Evolutionary conservation across 2,888 invertebrate genomes (phyloP).

Genomic region (Stenurella melanura): DNA sequence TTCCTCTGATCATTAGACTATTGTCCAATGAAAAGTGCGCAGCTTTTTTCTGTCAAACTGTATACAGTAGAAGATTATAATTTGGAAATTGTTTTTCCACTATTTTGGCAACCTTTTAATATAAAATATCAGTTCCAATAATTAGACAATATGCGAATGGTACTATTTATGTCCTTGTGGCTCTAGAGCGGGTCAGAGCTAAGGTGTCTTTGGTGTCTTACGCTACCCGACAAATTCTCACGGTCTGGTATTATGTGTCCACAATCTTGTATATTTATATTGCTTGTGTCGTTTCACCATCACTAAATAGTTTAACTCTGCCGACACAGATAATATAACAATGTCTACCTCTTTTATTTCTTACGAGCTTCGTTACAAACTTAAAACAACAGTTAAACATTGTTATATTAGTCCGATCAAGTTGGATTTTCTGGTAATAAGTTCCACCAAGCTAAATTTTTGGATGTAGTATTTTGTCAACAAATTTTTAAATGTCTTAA

Average conservation of each 20-base stretch:
- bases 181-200: conserved; percentile 60
- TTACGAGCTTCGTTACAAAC: conserved; percentile 37
- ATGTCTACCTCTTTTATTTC: conserved; percentile 44
- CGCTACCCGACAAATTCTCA: conserved; percentile 66
- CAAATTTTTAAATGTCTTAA: too few relatives aligned
- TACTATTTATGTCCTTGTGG: conserved; percentile 56
- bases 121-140: neutral
- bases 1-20: too few relatives aligned
- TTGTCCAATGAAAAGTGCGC: too few relatives aligned
- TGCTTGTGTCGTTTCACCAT: conserved; percentile 66
- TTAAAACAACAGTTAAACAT: neutral
- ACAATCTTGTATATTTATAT: conserved; percentile 67
- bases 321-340: conserved; percentile 60
- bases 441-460: too few relatives aligned
- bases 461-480: too few relatives aligned
- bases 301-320: conserved; percentile 61
- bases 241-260: conserved; percentile 71
- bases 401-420: too few relatives aligned
- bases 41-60: too few relatives aligned
- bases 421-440: too few relatives aligned
- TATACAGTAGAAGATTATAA: too few relatives aligned
- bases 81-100: too few relatives aligned
- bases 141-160: conserved; percentile 25
- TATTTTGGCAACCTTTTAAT: too few relatives aligned
- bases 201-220: conserved; percentile 54